Base-by-base conservation (phyloP, 2,797 vertebrate genomes). In the Micrastur ruficollis region DNA sequence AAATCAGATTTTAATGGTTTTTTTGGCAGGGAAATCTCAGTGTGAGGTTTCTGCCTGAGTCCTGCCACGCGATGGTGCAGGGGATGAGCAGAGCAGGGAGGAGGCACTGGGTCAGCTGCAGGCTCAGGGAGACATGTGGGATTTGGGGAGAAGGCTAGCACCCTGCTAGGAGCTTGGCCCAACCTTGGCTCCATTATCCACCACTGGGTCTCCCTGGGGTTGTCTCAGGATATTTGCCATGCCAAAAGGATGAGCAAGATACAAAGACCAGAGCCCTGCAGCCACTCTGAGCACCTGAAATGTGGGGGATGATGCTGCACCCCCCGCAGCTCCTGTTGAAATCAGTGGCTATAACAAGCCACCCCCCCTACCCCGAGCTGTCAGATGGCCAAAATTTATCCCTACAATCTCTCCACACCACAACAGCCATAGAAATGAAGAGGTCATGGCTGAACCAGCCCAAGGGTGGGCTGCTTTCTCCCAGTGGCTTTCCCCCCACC, bases 241-340 rank as follows among this genome's bases (percentile, higher is more conserved):
- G 44, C 27, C 67, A 40, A 67, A 93, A 74, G 16, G 20, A 78
- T 1, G 1, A 86, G 27, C 6, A 46, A 65, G 52, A n/a, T 32
- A 7, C 3, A 50, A 88, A 92, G 49, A 75, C 20, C 62, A 83
- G 38, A 81, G 22, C 5, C 49, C 44, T 46, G 53, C 5, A 23
- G 29, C 47, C 46, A 32, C 27, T 47, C 19, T 1, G 4, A 36
- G 17, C 53, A 78, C 49, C 27, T 62, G 23, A 49, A 89, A 46
- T 0, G 0, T 23, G n/a, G 14, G 20, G 27, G 14, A 22, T 0
- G 2, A 12, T 62, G 29, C 20, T 81, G 31, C 46, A 80, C 4
- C n/a, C n/a, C 14, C 25, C 52, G 16, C 50, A 92, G 31, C 23
- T 89, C n/a, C 47, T 42, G 5, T 32, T 83, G 75, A 53, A 44